These are phyloP conservation scores for Malacosoma neustria DNA, from an alignment of 2,888 invertebrate species.

Conservation along the genomic window DNA sequence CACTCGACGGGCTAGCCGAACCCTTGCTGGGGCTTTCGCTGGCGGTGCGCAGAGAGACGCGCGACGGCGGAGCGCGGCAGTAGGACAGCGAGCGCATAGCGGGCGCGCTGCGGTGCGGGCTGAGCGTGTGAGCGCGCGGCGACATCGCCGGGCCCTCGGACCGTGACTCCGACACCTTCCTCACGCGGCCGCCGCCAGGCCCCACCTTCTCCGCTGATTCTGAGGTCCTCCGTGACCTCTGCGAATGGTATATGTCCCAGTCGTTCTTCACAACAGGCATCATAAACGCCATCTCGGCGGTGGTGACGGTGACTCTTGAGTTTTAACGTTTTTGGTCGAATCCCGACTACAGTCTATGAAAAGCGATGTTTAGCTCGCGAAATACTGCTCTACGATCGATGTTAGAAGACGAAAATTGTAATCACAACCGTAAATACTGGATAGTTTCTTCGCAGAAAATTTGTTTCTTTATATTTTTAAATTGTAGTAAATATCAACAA, in stretches of 20 bases:
- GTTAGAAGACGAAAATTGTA: slow-evolving; percentile 20
- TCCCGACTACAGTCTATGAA: slow-evolving; percentile 30
- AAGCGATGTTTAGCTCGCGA: slow-evolving; percentile 26
- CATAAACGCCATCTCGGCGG: slow-evolving; percentile 91
- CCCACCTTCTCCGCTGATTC: slow-evolving; percentile 74
- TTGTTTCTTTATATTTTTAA: slow-evolving; percentile 21
- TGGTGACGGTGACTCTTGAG: slow-evolving; percentile 50
- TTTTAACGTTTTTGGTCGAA: slow-evolving; percentile 58
- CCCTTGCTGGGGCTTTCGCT: slow-evolving; percentile 80
- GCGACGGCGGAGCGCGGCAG: slow-evolving; percentile 70
- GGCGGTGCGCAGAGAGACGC: slow-evolving; percentile 75
- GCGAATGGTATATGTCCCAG: slow-evolving; percentile 93
- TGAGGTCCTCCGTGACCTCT: slow-evolving; percentile 83
- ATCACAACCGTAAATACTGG: not conserved
- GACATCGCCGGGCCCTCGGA: slow-evolving; percentile 83
- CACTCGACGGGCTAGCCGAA: slow-evolving; percentile 78
- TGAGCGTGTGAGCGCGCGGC: slow-evolving; percentile 70
- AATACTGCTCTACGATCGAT: slow-evolving; percentile 41
- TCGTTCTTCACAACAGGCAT: slow-evolving; percentile 96
- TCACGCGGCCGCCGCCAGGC: slow-evolving; percentile 61
- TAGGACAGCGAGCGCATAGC: slow-evolving; percentile 76
- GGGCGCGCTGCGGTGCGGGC: slow-evolving; percentile 80
- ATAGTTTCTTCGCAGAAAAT: slow-evolving; percentile 21
- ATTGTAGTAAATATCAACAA: slow-evolving; percentile 21
- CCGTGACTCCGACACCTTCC: slow-evolving; percentile 84